These are phyloP conservation scores for Panthera uncia DNA, from an alignment of 2,113 vertebrate species.

Conservation along the genomic window DNA sequence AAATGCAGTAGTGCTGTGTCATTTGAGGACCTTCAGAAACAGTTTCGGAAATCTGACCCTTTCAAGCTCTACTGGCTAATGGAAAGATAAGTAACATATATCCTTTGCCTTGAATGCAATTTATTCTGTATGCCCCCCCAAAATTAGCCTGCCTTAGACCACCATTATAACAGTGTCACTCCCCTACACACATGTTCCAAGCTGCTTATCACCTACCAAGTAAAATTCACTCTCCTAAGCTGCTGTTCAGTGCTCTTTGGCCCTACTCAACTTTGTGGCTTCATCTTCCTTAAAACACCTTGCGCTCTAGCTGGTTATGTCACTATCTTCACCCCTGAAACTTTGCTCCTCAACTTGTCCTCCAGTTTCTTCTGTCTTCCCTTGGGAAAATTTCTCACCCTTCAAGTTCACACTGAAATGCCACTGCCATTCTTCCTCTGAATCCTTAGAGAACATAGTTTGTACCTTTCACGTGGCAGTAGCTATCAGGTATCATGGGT, in stretches of 20 bases:
- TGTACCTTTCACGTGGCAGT: background rate
- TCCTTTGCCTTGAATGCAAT: conserved; percentile 28
- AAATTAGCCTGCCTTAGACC: background rate
- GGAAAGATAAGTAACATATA: background rate
- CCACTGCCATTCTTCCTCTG: background rate
- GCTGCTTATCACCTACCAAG: background rate
- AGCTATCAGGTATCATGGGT: background rate
- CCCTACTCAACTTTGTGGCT: background rate
- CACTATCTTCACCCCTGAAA: background rate
- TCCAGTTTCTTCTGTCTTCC: background rate
- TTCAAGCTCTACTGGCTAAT: background rate
- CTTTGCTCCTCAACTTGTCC: background rate
- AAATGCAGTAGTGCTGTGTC: conserved; percentile 53
- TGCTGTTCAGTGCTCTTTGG: background rate
- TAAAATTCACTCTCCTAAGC: background rate
- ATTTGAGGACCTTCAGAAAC: conserved; percentile 20
- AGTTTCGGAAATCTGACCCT: conserved; percentile 35
- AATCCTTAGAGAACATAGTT: background rate
- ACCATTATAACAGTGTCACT: background rate
- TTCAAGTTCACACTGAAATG: conserved; percentile 39
- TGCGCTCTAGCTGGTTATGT: background rate
- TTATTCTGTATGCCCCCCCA: conserved; percentile 12
- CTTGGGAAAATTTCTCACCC: background rate
- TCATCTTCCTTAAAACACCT: background rate
- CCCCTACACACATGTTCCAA: background rate